These are phyloP conservation scores for Pseudomyrmex gracilis DNA, from an alignment of 1,140 invertebrate species.

Conservation along the genomic window DNA sequence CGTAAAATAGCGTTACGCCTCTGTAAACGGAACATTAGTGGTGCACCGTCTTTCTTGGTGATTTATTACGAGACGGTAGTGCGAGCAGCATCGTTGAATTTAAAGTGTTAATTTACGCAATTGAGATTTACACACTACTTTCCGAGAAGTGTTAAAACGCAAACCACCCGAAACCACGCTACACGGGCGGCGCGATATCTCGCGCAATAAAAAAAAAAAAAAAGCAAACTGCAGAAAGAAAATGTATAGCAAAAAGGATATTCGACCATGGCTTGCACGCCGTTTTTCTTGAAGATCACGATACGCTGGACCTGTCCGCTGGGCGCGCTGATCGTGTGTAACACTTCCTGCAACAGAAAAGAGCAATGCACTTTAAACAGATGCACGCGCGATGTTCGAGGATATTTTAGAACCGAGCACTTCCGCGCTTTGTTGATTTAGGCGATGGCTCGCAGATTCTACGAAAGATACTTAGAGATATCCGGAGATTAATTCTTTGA, in stretches of 20 bases:
- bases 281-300: conserved; percentile 99
- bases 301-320: conserved; percentile 98
- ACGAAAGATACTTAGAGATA: neutral
- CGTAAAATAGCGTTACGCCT: conserved; percentile 17
- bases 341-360: conserved; percentile 95
- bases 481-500: neutral
- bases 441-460: neutral
- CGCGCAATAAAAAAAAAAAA: no score
- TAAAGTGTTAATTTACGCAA: conserved; percentile 48
- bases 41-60: neutral
- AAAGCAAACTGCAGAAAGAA: no score
- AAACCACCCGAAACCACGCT: conserved; percentile 1
- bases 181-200: neutral
- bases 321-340: conserved; percentile 97
- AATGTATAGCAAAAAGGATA: conserved; percentile 93
- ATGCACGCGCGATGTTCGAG: neutral
- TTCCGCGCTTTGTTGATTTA: conserved; percentile 41
- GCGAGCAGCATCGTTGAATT: conserved; percentile 11
- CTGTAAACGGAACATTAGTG: conserved; percentile 23
- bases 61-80: neutral
- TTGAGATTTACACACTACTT: conserved; percentile 30
- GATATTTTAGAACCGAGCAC: conserved; percentile 27
- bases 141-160: conserved; percentile 23
- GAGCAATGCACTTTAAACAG: conserved; percentile 46
- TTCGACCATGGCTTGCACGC: conserved; percentile 99